Evolutionary conservation across 2,888 invertebrate genomes (phyloP), one percentile per base, ranked within the genome.

Genomic region (Synanthedon myopaeformis): DNA sequence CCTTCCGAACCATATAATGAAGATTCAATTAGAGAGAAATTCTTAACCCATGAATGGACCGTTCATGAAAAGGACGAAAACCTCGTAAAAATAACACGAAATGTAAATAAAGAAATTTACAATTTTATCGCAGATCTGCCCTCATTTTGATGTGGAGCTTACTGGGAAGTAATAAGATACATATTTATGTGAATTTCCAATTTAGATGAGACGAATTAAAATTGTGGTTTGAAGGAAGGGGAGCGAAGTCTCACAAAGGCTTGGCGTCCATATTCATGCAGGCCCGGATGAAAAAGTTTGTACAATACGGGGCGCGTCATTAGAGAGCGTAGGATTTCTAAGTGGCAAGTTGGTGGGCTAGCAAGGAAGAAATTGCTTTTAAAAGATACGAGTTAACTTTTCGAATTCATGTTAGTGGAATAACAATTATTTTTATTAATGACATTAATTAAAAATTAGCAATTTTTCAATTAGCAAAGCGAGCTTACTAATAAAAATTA

Each of bases 231-330:
- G 56, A 54, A 59, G 62, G 62, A 64, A 64, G 62, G 59, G 69
- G 66, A 57, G 57, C 50, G 65, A 65, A 65, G 62, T 56, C 58
- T 56, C 55, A 72, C 73, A 73, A 72, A 72, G 69, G 66, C 64
- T 28, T 42, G 12, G 35, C 55, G 58, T 64, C 68, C 74, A 76
- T 76, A 76, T 76, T 78, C 76, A 77, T 70, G 69, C 68, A 64
- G 58, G 69, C 63, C 67, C 63, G 67, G 69, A 64, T 67, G 71
- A 71, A 73, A 74, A 79, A 78, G 72, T 78, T 77, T 68, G 71
- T 71, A 78, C 77, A 77, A 78, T 77, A 60, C 69, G 63, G 60
- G 66, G 59, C 64, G 69, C 75, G 70, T 78, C 78, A 75, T 76
- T 79, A 76, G 69, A 41, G 54, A 54, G 56, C 56, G 14, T 57